Conservation (phyloP, 23 tunicate species). For the Ascidia mentula region DNA sequence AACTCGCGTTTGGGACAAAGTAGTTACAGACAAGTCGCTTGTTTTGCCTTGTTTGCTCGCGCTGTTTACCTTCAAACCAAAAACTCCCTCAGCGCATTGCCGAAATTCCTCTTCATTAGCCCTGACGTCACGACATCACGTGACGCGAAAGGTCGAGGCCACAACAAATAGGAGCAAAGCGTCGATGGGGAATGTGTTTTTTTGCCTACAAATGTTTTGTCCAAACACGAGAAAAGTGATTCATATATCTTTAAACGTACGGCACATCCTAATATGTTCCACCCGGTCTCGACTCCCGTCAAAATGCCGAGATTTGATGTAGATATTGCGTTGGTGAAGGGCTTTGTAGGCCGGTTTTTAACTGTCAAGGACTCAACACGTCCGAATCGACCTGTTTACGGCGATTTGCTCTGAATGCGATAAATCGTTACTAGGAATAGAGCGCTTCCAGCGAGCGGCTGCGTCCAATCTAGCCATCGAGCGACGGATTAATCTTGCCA, state of each 20-base stretch:
- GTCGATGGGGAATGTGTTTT: too few species aligned
- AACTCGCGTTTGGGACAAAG: neutral
- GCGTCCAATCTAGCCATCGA: neutral
- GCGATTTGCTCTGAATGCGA: neutral
- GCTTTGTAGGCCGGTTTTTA: too few species aligned
- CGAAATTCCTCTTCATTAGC: neutral
- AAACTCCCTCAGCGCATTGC: slow-evolving; percentile 1
- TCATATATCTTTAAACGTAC: neutral
- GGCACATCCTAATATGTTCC: neutral
- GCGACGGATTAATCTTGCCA: neutral
- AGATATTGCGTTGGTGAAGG: too few species aligned
- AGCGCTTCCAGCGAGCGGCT: neutral
- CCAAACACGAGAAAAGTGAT: neutral
- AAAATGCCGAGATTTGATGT: too few species aligned
- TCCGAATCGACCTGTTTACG: neutral
- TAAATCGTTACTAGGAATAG: slow-evolving; percentile 6
- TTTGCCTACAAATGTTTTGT: too few species aligned
- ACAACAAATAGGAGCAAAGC: neutral
- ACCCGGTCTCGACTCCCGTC: too few species aligned
- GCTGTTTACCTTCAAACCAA: neutral
- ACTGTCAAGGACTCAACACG: too few species aligned
- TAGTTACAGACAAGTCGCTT: neutral
- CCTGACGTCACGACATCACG: neutral
- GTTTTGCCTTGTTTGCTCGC: slow-evolving; percentile 9
- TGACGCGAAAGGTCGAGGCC: neutral